These are phyloP conservation scores for Actinia equina DNA, from an alignment of 64 coral and sea anemone genomes.

Conservation along the genomic window DNA sequence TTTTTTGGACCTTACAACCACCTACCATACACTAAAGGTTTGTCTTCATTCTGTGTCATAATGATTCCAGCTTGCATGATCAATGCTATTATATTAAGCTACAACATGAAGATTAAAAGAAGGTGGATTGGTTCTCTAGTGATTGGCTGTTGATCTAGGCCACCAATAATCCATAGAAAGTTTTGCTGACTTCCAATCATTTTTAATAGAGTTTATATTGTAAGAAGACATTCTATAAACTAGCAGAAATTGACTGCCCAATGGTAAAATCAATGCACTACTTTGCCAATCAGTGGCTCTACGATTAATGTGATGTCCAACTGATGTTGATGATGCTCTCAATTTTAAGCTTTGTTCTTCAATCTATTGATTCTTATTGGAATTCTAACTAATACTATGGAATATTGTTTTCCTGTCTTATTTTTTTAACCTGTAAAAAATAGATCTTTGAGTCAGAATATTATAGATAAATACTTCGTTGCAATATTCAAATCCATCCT, in stretches of 20 bases:
- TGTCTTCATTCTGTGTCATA: background rate
- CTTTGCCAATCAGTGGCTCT: slow-evolving; percentile 61
- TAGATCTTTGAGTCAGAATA: no score
- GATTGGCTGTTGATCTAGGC: slow-evolving; percentile 80
- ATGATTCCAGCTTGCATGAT: background rate
- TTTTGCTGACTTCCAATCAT: slow-evolving; percentile 77
- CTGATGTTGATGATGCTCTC: background rate
- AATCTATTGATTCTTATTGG: background rate
- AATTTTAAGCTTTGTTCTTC: background rate
- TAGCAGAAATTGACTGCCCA: slow-evolving; percentile 51
- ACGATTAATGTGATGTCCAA: slow-evolving; percentile 27
- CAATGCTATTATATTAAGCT: background rate
- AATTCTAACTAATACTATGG: background rate
- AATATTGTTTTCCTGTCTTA: background rate
- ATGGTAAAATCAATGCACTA: slow-evolving; percentile 45
- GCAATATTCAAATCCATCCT: background rate
- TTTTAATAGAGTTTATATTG: slow-evolving; percentile 56
- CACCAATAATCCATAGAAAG: slow-evolving; percentile 82
- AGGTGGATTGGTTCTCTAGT: slow-evolving; percentile 24
- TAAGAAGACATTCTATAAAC: slow-evolving; percentile 37
- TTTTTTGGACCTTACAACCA: slow-evolving; percentile 68
- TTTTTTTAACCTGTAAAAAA: background rate
- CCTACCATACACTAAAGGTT: slow-evolving; percentile 71
- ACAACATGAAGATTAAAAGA: slow-evolving; percentile 17
- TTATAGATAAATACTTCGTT: background rate